phyloP scores from a whole-genome alignment of 2,797 vertebrate species.

The Clangula hyemalis region DNA sequence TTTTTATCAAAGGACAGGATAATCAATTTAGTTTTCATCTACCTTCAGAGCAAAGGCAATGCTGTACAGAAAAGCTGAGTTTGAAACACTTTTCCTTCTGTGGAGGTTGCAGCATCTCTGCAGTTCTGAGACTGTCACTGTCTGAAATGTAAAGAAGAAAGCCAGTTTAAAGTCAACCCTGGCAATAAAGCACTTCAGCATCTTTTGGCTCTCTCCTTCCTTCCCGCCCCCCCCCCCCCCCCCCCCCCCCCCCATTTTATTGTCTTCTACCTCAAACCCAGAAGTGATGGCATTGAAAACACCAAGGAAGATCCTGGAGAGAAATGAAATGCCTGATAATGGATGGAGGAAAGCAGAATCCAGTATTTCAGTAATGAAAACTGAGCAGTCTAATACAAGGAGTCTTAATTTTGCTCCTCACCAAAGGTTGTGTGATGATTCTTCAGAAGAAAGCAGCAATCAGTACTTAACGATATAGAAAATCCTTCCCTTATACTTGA shows the following conservation, averaged over 20 bases:
- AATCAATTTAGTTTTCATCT: neutral
- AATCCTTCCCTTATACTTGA: neutral
- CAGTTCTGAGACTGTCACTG: neutral
- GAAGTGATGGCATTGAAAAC: neutral
- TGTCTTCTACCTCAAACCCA: neutral
- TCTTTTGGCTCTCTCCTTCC: neutral
- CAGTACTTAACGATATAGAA: neutral
- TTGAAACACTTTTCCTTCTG: neutral
- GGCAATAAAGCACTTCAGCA: neutral
- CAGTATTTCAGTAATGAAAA: neutral
- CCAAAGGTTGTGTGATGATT: neutral
- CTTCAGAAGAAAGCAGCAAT: neutral
- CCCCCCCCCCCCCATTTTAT: rapidly evolving
- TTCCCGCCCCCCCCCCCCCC: rapidly evolving
- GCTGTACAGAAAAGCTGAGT: neutral
- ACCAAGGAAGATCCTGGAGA: neutral
- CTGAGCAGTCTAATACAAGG: neutral
- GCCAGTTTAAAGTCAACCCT: neutral
- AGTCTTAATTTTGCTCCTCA: neutral
- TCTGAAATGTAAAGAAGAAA: neutral
- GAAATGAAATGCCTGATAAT: neutral
- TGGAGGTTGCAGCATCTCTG: neutral
- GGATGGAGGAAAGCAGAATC: neutral
- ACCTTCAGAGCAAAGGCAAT: neutral
- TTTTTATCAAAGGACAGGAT: neutral